A percentile compares a stretch with the other conserved stretches of the same genome.
Evolutionary conservation across 2,113 vertebrate genomes (phyloP).

Genomic region (Climacteris rufus): DNA sequence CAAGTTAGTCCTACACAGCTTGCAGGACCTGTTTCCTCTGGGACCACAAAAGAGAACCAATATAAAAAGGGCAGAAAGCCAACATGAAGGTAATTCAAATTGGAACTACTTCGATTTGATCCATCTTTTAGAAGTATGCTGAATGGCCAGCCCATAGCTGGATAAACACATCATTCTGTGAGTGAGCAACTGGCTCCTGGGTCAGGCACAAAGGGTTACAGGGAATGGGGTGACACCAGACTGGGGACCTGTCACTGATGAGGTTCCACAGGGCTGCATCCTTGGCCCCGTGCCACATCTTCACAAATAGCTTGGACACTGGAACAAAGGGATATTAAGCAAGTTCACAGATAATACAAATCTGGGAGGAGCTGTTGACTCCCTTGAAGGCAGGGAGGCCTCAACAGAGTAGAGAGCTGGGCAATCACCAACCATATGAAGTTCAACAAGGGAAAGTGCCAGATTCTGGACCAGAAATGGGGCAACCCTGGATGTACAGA

Average conservation of each 20-base stretch:
- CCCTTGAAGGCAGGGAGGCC: neutral
- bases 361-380: too few relatives aligned
- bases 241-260: neutral
- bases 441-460: neutral
- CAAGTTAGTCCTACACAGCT: neutral
- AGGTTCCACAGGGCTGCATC: too few relatives aligned
- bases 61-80: neutral
- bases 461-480: fast-evolving
- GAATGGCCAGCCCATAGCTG: neutral
- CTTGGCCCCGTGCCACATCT: too few relatives aligned
- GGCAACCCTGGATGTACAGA: neutral
- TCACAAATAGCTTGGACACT: too few relatives aligned
- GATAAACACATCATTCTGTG: neutral
- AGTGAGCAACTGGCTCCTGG: neutral
- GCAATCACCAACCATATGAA: neutral
- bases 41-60: neutral
- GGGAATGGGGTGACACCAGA: neutral
- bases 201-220: neutral
- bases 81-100: neutral
- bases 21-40: neutral
- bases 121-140: neutral
- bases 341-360: too few relatives aligned
- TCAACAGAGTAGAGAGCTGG: neutral
- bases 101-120: neutral
- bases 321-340: too few relatives aligned